Conservation (phyloP, 2,797 vertebrate species). For the Anomalospiza imberbis region DNA sequence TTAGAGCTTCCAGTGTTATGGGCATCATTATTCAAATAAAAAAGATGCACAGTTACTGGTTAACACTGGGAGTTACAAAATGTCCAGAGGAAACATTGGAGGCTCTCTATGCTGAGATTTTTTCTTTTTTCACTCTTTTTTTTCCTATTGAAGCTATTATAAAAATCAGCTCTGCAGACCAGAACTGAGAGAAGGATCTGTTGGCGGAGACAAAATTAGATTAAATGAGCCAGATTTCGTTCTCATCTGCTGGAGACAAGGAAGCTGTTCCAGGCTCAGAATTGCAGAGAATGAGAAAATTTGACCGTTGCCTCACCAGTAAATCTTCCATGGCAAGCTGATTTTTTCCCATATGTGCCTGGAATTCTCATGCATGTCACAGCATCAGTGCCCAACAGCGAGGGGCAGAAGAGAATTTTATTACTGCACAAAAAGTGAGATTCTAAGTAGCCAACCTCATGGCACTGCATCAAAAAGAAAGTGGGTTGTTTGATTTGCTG, state of each 20-base stretch:
- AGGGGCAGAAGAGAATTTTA: neutral
- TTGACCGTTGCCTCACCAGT: neutral
- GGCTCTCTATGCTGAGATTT: neutral
- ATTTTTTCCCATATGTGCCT: neutral
- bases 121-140: neutral
- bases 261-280: conserved; percentile 31
- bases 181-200: conserved; percentile 56
- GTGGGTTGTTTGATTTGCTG: conserved; percentile 14
- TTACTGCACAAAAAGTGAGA: neutral
- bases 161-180: conserved; percentile 47
- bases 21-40: neutral
- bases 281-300: neutral
- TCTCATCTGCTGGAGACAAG: conserved; percentile 48
- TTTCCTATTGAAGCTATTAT: conserved; percentile 13
- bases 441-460: neutral
- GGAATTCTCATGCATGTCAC: neutral
- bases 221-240: conserved; percentile 51
- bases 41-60: neutral
- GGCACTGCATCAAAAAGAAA: conserved; percentile 7
- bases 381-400: neutral
- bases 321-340: neutral
- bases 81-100: neutral
- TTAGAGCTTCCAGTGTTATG: neutral
- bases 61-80: conserved; percentile 10
- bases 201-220: conserved; percentile 59